These are phyloP conservation scores for Diprion similis DNA, from an alignment of 1,140 invertebrate species.

Conservation along the genomic window DNA sequence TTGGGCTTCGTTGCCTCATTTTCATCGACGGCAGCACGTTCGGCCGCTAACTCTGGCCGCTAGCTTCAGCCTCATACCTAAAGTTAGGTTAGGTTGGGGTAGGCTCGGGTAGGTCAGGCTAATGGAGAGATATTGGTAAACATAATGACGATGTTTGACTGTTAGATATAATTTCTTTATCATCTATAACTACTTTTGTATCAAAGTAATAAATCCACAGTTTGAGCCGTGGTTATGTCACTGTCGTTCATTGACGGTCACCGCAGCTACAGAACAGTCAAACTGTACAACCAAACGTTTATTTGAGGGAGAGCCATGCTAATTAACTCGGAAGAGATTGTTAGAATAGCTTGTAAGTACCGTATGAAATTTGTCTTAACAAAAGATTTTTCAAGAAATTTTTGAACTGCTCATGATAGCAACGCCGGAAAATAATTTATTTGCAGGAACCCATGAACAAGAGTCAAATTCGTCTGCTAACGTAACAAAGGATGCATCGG, in stretches of 20 bases:
- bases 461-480: background rate
- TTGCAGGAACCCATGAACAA: background rate
- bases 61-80: too few species aligned
- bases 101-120: background rate
- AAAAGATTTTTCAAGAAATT: too few species aligned
- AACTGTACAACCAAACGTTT: background rate
- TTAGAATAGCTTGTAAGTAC: background rate
- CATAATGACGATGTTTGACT: background rate
- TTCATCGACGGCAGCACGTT: too few species aligned
- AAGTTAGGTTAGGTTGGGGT: too few species aligned
- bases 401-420: too few species aligned
- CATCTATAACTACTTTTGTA: background rate
- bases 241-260: too few species aligned
- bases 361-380: background rate
- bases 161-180: background rate
- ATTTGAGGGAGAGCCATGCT: background rate
- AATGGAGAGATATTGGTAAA: background rate
- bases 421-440: background rate
- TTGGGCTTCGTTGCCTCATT: too few species aligned
- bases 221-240: too few species aligned
- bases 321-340: background rate
- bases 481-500: background rate
- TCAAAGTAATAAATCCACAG: too few species aligned
- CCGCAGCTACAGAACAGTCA: too few species aligned
- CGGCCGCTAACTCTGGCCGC: too few species aligned